Conservation (phyloP, 2,797 vertebrate species). For the Coccyzus lansbergi region DNA sequence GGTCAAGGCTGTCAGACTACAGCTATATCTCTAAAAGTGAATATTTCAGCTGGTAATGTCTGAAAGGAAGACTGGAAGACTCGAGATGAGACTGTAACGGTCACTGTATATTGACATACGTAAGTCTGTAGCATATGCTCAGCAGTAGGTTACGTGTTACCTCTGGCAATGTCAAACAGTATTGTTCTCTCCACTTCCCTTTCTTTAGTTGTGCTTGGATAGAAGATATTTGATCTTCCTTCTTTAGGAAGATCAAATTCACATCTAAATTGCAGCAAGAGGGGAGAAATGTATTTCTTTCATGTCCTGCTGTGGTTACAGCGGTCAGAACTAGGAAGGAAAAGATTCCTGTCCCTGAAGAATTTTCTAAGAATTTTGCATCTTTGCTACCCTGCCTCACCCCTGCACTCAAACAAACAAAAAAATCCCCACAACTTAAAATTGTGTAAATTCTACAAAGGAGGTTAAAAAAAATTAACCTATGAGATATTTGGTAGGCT, state of each 20-base stretch:
- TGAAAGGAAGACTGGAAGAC: neutral
- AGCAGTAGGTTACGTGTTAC: neutral
- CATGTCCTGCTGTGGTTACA: neutral
- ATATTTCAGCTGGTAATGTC: neutral
- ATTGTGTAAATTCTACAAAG: neutral
- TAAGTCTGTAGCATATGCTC: neutral
- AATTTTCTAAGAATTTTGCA: neutral
- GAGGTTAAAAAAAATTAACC: neutral
- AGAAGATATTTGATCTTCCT: slow-evolving; percentile 4
- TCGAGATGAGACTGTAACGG: neutral
- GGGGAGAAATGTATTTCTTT: neutral
- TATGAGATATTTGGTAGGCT: neutral
- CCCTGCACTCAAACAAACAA: neutral
- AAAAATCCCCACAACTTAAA: neutral
- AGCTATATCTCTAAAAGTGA: neutral
- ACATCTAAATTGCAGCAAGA: slow-evolving; percentile 4
- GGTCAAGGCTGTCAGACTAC: neutral
- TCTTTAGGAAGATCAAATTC: neutral
- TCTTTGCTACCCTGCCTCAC: neutral
- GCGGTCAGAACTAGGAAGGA: neutral
- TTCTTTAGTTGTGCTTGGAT: slow-evolving; percentile 7
- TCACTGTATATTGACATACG: neutral
- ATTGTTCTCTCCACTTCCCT: neutral
- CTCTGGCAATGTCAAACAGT: neutral
- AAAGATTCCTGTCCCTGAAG: neutral